Conservation (phyloP, 2,888 invertebrate genomes). For the Epistrophe eligans region DNA sequence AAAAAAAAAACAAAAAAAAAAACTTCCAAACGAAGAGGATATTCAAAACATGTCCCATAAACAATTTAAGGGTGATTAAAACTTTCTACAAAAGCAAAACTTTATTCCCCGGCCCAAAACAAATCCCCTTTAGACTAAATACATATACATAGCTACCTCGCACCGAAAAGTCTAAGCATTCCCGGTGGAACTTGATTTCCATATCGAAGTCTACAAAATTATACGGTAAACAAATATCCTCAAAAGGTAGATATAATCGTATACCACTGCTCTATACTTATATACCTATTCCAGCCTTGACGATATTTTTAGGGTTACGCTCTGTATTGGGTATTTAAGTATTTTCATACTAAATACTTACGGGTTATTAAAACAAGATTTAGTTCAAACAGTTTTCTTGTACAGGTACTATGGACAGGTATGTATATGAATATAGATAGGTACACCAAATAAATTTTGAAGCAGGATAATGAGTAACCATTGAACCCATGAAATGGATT, state of each 20-base stretch:
- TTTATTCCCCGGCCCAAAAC: conserved; percentile 25
- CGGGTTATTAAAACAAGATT: conserved; percentile 58
- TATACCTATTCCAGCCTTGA: neutral
- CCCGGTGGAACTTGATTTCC: conserved; percentile 15
- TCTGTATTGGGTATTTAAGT: conserved; percentile 30
- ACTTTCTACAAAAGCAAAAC: conserved; percentile 70
- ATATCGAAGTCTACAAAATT: conserved; percentile 62
- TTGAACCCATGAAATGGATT: conserved; percentile 35
- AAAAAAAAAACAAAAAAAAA: conserved; percentile 14
- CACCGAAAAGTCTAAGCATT: neutral
- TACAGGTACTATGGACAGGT: neutral
- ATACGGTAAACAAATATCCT: conserved; percentile 47
- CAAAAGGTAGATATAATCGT: neutral
- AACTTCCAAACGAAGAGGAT: conserved; percentile 54
- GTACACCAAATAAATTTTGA: conserved; percentile 28
- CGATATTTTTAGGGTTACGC: conserved; percentile 7
- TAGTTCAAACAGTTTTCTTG: conserved; percentile 11
- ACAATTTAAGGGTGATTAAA: conserved; percentile 77
- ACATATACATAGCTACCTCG: neutral
- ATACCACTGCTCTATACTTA: neutral
- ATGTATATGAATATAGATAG: neutral
- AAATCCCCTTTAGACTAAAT: neutral
- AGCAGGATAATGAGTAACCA: conserved; percentile 24
- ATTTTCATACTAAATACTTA: conserved; percentile 46
- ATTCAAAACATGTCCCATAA: conserved; percentile 76